Percentiles rank a stretch among this genome's conserved stretches.
These are phyloP conservation scores for Oenanthe oenanthe DNA, from an alignment of 2,113 vertebrate species.

Conservation along the genomic window DNA sequence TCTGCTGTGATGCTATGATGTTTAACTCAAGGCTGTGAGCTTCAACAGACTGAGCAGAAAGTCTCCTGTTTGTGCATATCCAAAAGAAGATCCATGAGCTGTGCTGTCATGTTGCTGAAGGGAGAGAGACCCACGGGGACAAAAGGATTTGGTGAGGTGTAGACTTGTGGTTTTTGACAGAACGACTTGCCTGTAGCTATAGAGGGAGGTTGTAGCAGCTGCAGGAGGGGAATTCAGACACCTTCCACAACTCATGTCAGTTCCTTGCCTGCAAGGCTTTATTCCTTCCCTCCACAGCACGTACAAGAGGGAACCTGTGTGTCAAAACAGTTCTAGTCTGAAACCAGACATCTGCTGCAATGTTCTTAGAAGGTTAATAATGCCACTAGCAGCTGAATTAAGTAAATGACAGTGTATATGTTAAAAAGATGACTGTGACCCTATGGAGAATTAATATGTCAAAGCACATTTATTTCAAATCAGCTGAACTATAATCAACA, in stretches of 20 bases:
- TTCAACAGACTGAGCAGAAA: neutral
- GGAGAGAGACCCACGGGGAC: neutral
- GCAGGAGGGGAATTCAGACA: neutral
- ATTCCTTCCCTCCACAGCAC: neutral
- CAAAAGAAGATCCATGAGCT: neutral
- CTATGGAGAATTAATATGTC: neutral
- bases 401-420: neutral
- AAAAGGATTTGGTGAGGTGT: neutral
- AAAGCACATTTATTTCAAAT: neutral
- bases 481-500: neutral
- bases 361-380: neutral
- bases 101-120: neutral
- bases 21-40: neutral
- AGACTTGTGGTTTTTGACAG: neutral
- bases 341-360: neutral
- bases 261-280: neutral
- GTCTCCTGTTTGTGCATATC: neutral
- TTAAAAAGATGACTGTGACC: neutral
- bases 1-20: neutral
- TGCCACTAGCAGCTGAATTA: neutral
- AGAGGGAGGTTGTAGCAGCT: neutral
- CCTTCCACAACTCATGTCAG: neutral
- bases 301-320: neutral
- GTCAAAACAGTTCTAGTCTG: slow-evolving; percentile 1
- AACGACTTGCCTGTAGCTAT: neutral